phyloP scores from a whole-genome alignment of 2,888 invertebrate species.

The Dyspetes luteomarginatus region DNA sequence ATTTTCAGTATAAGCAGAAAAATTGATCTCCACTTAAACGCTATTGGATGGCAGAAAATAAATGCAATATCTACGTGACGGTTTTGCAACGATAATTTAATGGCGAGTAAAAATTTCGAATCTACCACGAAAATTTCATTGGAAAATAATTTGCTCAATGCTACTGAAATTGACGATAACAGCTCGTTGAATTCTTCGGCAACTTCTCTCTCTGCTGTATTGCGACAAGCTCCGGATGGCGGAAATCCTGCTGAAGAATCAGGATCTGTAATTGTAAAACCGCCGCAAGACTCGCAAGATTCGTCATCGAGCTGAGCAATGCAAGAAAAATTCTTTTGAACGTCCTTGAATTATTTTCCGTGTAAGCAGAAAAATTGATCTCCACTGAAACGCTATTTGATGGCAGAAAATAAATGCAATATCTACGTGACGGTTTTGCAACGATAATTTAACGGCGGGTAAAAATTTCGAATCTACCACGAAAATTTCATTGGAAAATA shows the following conservation, averaged over 20 bases:
- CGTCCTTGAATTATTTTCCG: too few relatives aligned
- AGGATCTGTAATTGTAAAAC: constrained; percentile 59
- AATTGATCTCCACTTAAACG: too few relatives aligned
- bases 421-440: constrained; percentile 73
- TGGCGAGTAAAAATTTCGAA: constrained; percentile 71
- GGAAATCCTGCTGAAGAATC: constrained; percentile 80
- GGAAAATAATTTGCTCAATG: constrained; percentile 55
- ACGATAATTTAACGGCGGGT: constrained; percentile 72
- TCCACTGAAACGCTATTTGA: too few relatives aligned
- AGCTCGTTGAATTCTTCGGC: constrained; percentile 72
- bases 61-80: constrained; percentile 75
- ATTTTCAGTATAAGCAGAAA: too few relatives aligned
- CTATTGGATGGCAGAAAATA: too few relatives aligned
- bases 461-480: constrained; percentile 70
- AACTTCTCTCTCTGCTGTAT: constrained; percentile 74
- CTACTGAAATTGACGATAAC: constrained; percentile 69
- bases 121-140: constrained; percentile 64
- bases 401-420: too few relatives aligned
- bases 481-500: constrained; percentile 61
- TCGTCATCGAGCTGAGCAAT: constrained; percentile 68
- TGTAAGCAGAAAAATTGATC: too few relatives aligned
- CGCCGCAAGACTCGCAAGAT: constrained; percentile 62
- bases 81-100: constrained; percentile 72
- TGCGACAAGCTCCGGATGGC: constrained; percentile 81
- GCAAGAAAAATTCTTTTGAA: background rate